Evolutionary conservation across 2,797 vertebrate species (phyloP).

Genomic region (Pseudomugil gertrudae): DNA sequence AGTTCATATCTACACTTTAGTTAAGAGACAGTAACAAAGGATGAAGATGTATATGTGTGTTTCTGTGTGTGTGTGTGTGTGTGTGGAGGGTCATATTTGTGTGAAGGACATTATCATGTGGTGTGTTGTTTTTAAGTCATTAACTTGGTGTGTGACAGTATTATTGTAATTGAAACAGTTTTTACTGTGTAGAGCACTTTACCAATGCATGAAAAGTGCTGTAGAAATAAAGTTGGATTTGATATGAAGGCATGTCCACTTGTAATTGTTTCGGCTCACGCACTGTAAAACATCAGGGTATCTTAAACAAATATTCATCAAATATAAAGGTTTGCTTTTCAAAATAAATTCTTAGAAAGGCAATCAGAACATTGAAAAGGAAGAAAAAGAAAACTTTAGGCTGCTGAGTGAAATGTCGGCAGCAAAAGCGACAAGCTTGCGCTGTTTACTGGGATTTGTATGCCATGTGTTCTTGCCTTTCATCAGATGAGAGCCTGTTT

Average conservation of each 20-base stretch:
- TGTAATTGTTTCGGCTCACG: constrained; percentile 34
- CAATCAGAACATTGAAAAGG: constrained; percentile 47
- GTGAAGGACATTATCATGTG: too few relatives aligned
- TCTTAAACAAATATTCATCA: constrained; percentile 52
- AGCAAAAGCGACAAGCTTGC: constrained; percentile 13
- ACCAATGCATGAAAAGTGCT: too few relatives aligned
- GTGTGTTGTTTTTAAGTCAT: too few relatives aligned
- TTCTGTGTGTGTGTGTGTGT: too few relatives aligned
- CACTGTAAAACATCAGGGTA: constrained; percentile 33
- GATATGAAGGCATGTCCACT: constrained; percentile 40
- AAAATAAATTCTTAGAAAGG: constrained; percentile 24
- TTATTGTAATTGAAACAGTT: too few relatives aligned
- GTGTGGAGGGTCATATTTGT: too few relatives aligned
- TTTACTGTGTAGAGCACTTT: too few relatives aligned
- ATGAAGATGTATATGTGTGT: too few relatives aligned
- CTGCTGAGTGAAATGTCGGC: constrained; percentile 39
- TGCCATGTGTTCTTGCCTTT: constrained; percentile 31
- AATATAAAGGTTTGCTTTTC: constrained; percentile 29
- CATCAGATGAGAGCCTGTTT: constrained; percentile 52
- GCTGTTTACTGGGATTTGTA: constrained; percentile 16
- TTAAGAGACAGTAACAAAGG: too few relatives aligned
- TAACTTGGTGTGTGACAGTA: too few relatives aligned
- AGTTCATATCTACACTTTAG: too few relatives aligned
- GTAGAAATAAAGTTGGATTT: too few relatives aligned
- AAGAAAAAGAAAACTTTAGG: constrained; percentile 36